Percentiles rank a stretch among this genome's conserved stretches.
Conservation (phyloP, 2,113 vertebrate species). For the Atrichornis clamosus region DNA sequence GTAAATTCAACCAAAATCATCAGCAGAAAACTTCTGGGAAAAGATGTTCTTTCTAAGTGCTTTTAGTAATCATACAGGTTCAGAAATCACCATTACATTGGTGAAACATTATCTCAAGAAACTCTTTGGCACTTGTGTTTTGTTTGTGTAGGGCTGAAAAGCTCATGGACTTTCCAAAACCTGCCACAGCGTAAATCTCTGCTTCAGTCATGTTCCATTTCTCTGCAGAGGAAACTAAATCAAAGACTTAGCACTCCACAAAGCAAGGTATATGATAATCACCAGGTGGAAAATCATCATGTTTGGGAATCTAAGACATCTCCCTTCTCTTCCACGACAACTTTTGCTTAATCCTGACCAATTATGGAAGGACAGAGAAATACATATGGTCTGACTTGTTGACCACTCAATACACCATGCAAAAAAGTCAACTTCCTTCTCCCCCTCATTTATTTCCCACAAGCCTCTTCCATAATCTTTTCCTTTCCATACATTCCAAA, state of each 20-base stretch:
- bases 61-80: not conserved
- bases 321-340: not conserved
- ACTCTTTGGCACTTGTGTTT: not conserved
- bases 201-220: not conserved
- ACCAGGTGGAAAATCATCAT: not conserved
- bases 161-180: not conserved
- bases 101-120: not conserved
- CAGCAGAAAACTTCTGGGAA: not conserved
- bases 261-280: not conserved
- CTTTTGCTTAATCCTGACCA: not conserved
- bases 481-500: not conserved
- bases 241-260: not conserved
- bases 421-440: not conserved
- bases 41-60: not conserved
- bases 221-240: not conserved
- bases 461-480: not conserved
- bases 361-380: not conserved
- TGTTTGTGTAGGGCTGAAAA: not conserved
- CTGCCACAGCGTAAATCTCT: not conserved
- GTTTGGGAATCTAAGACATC: not conserved
- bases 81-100: not conserved
- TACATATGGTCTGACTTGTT: not conserved
- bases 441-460: not conserved
- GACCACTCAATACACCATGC: not conserved
- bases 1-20: not conserved